Conservation (phyloP, 2,888 invertebrate species). For the Macropis europaea region DNA sequence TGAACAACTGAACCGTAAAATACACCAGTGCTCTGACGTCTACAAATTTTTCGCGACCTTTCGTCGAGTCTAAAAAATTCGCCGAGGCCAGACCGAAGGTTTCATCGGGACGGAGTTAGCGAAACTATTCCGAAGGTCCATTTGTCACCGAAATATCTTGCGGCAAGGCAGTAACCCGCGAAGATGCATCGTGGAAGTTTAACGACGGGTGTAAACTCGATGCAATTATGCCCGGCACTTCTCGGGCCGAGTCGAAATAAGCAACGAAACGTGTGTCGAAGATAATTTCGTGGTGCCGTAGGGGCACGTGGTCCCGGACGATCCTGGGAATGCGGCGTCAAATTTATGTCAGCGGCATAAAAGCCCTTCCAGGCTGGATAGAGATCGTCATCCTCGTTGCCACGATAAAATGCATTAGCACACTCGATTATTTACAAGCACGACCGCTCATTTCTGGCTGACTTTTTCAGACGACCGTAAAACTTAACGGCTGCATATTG, state of each 20-base stretch:
- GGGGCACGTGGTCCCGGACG: conserved; percentile 15
- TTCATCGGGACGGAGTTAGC: no score
- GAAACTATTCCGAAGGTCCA: not conserved
- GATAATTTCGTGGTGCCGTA: conserved; percentile 67
- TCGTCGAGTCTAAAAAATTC: no score
- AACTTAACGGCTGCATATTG: conserved; percentile 61
- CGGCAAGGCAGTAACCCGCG: not conserved
- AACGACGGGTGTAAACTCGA: conserved; percentile 57
- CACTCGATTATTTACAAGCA: conserved; percentile 72
- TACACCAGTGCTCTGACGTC: no score
- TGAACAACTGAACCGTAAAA: no score
- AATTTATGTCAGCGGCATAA: conserved; percentile 68
- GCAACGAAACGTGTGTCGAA: conserved; percentile 69
- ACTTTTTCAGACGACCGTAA: conserved; percentile 67
- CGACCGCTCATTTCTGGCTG: conserved; percentile 67
- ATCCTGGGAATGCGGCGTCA: conserved; percentile 52
- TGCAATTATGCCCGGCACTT: conserved; percentile 53
- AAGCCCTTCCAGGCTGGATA: conserved; percentile 28
- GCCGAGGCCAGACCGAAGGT: no score
- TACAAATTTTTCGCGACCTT: no score
- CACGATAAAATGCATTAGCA: conserved; percentile 72
- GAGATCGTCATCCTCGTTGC: conserved; percentile 44
- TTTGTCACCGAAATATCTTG: not conserved
- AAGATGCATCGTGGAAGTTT: conserved; percentile 48
- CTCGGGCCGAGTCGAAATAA: conserved; percentile 56